Conservation (phyloP, 2,113 vertebrate species). For the Chamaetylas fuelleborni region DNA sequence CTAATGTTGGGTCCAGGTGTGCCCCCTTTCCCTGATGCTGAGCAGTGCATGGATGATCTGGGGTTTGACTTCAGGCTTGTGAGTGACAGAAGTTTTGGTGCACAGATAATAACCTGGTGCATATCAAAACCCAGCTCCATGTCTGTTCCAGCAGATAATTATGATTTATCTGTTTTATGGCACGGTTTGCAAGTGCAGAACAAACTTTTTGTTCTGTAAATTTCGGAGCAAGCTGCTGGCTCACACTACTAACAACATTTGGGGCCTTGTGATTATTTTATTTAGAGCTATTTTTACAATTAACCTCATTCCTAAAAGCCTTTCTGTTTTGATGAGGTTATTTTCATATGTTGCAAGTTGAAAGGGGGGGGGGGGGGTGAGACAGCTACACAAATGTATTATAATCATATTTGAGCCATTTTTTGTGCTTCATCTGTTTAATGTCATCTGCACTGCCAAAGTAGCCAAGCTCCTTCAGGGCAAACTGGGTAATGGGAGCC, state of each 20-base stretch:
- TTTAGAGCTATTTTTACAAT: constrained; percentile 46
- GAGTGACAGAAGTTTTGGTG: background rate
- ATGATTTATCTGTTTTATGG: background rate
- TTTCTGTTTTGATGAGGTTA: constrained; percentile 49
- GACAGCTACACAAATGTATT: background rate
- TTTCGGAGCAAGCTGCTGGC: background rate
- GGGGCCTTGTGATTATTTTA: background rate
- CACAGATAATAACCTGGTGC: background rate
- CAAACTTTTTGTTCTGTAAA: background rate
- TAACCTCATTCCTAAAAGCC: background rate
- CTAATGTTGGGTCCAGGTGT: background rate
- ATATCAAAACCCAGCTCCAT: background rate
- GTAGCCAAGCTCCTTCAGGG: constrained; percentile 43
- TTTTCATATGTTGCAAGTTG: constrained; percentile 33
- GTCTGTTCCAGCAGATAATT: background rate
- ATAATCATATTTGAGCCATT: constrained; percentile 34
- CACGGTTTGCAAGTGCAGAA: background rate
- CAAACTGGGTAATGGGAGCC: background rate
- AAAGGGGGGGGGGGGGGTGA: background rate
- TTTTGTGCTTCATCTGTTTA: constrained; percentile 63
- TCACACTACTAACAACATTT: background rate
- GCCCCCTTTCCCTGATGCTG: background rate
- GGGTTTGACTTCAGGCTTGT: background rate
- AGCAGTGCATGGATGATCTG: background rate
- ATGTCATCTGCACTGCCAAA: constrained; percentile 54